These are phyloP conservation scores for Deilephila porcellus DNA, from an alignment of 2,888 invertebrate species.

Conservation along the genomic window DNA sequence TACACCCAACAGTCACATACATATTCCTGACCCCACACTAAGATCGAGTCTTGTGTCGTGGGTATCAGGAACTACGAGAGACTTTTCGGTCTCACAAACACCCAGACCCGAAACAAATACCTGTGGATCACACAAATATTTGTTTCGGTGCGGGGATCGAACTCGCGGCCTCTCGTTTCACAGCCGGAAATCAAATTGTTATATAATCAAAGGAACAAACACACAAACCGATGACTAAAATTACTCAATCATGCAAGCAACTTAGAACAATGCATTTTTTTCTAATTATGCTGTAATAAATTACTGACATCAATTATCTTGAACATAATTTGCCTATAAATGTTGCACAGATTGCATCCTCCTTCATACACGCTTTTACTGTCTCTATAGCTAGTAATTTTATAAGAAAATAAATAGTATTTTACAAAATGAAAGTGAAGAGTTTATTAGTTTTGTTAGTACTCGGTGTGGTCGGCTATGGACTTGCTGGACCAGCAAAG, in stretches of 20 bases:
- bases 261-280: not conserved
- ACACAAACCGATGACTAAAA: not conserved
- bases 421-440: not conserved
- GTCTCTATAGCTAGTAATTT: not conserved
- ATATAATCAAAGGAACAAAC: not conserved
- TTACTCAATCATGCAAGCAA: not conserved
- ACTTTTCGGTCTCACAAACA: too few species aligned
- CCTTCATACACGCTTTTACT: not conserved
- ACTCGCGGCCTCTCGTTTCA: too few species aligned
- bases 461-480: slow-evolving; percentile 9
- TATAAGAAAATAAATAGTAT: not conserved
- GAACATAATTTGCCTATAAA: not conserved
- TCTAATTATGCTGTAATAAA: not conserved
- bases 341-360: not conserved
- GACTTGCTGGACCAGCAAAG: not conserved
- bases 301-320: not conserved
- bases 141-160: too few species aligned
- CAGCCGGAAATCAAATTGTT: too few species aligned
- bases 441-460: not conserved
- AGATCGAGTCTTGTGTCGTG: too few species aligned
- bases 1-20: too few species aligned
- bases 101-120: too few species aligned
- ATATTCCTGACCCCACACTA: too few species aligned
- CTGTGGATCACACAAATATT: too few species aligned
- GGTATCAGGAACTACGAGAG: too few species aligned